Base-by-base conservation (phyloP, 2,888 invertebrate genomes). In the Baccha elongata region DNA sequence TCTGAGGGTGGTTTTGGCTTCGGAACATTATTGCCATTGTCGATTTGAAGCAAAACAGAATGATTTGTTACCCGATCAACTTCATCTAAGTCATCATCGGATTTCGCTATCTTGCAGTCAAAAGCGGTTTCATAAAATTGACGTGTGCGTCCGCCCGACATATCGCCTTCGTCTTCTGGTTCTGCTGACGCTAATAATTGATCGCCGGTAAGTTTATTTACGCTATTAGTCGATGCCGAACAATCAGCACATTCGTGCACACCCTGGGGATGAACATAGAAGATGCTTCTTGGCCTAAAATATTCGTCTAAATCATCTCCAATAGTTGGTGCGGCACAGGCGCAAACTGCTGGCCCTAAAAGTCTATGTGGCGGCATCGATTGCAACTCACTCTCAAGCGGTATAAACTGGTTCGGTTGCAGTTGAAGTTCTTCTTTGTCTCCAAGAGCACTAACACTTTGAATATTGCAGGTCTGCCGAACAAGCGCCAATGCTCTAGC, bases 111-210 rank as follows among this genome's bases (percentile, higher is more conserved):
- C 91, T 96, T 96, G 90, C 96, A 96, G 91, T 97, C 97, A 90
- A 97, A 97, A 74, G 97, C 97, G 71, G 97, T 97, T 91, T 97
- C 97, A 90, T 97, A 97, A 69, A 97, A 93, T 91, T 95, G 95
- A 87, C 95, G 93, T 90, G 93, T 93, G 72, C 94, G 92, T 48
- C 83, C 76, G 29, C 87, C 86, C 11, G 92, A 92, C 92, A 93
- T 93, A 74, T 91, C 92, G 87, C 90, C 91, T 42, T 91, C 91
- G 48, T 87, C 86, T 37, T 86, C 87, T 19, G 83, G 84, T 5
- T 85, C 86, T 5, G 58, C 69, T 8, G 53, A n/a, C n/a, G n/a
- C n/a, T n/a, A n/a, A n/a, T n/a, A n/a, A 17, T 19, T 69, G 64
- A 17, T 53, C 74, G 26, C 40, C 72, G 10, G 13, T 53, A 26